phyloP scores from a whole-genome alignment of 2,113 vertebrate species.

The Pelobates fuscus region DNA sequence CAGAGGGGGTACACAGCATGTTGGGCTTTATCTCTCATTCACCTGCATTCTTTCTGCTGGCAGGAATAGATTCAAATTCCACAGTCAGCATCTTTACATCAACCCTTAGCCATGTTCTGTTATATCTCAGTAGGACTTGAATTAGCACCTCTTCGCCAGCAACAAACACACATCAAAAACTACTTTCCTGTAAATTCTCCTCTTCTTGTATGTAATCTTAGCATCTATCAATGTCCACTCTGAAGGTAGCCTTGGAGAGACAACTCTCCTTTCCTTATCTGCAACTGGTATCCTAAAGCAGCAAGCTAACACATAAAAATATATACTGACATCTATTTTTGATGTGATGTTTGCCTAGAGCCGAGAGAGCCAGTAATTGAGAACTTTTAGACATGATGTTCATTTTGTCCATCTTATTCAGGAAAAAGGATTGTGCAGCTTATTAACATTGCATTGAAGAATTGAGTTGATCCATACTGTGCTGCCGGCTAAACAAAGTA shows the following conservation, averaged over 20 bases:
- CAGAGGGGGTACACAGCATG: conserved; percentile 14
- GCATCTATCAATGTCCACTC: neutral
- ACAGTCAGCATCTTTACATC: conserved; percentile 30
- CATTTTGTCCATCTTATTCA: conserved; percentile 32
- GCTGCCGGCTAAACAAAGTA: conserved; percentile 43
- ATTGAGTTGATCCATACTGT: conserved; percentile 3
- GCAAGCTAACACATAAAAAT: neutral
- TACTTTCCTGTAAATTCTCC: conserved; percentile 6
- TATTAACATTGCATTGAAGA: conserved; percentile 25
- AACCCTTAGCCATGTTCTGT: conserved; percentile 2
- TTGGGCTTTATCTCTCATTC: conserved; percentile 27
- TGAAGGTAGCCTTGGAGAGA: neutral
- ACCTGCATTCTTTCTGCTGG: conserved; percentile 14
- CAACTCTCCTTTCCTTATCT: neutral
- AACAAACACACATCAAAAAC: conserved; percentile 27
- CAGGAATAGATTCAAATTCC: conserved; percentile 25
- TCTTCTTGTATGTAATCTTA: conserved; percentile 4
- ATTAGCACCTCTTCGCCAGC: conserved; percentile 25
- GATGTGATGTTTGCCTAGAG: neutral
- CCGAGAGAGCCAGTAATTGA: neutral
- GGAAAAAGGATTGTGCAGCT: conserved; percentile 20
- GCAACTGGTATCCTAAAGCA: neutral
- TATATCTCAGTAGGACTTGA: conserved; percentile 31
- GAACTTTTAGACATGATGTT: conserved; percentile 7
- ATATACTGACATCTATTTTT: neutral